Conservation (phyloP, 1,140 invertebrate genomes). For the Sitobion miscanthi region DNA sequence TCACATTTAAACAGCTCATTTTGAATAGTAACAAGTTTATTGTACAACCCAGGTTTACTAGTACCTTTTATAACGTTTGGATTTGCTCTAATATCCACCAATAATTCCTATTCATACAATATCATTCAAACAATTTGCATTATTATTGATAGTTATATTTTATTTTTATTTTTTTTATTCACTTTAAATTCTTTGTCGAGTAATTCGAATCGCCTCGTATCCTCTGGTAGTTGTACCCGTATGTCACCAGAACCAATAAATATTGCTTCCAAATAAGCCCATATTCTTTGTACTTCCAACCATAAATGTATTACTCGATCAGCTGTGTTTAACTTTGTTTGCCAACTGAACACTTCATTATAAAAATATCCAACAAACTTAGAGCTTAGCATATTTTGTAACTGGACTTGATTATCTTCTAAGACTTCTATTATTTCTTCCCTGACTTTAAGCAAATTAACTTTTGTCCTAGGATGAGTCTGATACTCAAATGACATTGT, state of each 20-base stretch:
- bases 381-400: slow-evolving; percentile 92
- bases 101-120: slow-evolving; percentile 62
- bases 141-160: background rate
- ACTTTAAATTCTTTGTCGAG: slow-evolving; percentile 88
- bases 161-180: background rate
- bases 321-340: slow-evolving; percentile 84
- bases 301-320: slow-evolving; percentile 86
- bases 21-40: slow-evolving; percentile 79
- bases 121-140: background rate
- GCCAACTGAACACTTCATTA: slow-evolving; percentile 86
- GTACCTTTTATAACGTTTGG: slow-evolving; percentile 86
- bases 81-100: slow-evolving; percentile 68
- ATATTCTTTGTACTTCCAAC: slow-evolving; percentile 92
- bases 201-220: slow-evolving; percentile 86
- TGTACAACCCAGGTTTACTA: slow-evolving; percentile 76
- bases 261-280: slow-evolving; percentile 93
- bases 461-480: slow-evolving; percentile 78
- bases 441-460: slow-evolving; percentile 77
- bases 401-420: slow-evolving; percentile 94
- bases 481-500: slow-evolving; percentile 84
- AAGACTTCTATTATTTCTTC: slow-evolving; percentile 90
- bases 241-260: slow-evolving; percentile 97
- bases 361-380: slow-evolving; percentile 90
- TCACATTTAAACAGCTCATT: slow-evolving; percentile 83
- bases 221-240: slow-evolving; percentile 86